These are phyloP conservation scores for Elymnias hypermnestra DNA, from an alignment of 1,140 invertebrate genomes.

Conservation along the genomic window DNA sequence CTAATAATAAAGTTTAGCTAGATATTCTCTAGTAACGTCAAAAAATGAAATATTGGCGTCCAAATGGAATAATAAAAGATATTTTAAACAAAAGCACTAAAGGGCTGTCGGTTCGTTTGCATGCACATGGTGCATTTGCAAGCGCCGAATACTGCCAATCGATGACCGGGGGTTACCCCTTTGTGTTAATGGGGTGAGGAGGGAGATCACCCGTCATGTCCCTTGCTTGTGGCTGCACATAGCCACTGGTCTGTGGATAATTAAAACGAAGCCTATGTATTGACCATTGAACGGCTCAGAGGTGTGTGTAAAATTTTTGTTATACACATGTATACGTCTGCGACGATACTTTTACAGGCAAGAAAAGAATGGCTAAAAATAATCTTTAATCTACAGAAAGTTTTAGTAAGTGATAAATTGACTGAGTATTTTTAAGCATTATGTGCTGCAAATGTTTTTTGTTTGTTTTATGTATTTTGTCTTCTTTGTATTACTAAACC, in stretches of 20 bases:
- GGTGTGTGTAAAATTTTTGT: slow-evolving; percentile 5
- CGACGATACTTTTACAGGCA: too few species aligned
- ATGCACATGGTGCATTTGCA: slow-evolving; percentile 50
- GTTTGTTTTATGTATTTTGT: too few species aligned
- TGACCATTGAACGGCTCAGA: slow-evolving; percentile 3
- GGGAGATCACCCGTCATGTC: neutral
- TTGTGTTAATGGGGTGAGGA: neutral
- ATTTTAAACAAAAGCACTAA: slow-evolving; percentile 12
- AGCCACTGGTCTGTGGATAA: slow-evolving; percentile 21
- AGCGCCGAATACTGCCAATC: slow-evolving; percentile 43
- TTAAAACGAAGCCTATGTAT: slow-evolving; percentile 19
- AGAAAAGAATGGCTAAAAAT: too few species aligned
- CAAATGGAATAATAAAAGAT: neutral
- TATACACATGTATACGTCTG: too few species aligned
- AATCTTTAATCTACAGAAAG: too few species aligned
- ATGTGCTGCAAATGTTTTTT: too few species aligned
- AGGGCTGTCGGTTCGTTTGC: slow-evolving; percentile 12
- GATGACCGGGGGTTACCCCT: slow-evolving; percentile 29
- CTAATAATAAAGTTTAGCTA: too few species aligned
- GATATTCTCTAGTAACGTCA: too few species aligned
- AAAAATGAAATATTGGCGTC: neutral
- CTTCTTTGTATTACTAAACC: too few species aligned
- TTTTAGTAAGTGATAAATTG: too few species aligned
- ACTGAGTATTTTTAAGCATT: too few species aligned
- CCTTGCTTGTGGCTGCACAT: slow-evolving; percentile 11